A percentile compares a stretch with the other conserved stretches of the same genome.
Conservation (phyloP, 1,140 invertebrate genomes). For the Colletes latitarsis region DNA sequence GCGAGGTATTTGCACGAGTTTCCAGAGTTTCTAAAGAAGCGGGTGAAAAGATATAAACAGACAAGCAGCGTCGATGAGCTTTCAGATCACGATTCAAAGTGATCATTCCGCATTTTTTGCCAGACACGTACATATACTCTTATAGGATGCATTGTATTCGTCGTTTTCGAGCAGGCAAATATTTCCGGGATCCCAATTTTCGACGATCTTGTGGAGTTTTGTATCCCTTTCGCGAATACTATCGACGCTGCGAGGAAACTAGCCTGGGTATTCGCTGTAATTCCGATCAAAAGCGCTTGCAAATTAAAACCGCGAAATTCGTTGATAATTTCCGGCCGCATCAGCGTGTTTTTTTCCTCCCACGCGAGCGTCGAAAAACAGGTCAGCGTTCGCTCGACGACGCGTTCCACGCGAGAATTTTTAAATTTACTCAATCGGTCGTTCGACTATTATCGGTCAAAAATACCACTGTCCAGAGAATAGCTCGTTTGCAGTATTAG, state of each 20-base stretch:
- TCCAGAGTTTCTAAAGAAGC: no score
- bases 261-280: not conserved
- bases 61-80: no score
- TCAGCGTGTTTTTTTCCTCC: not conserved
- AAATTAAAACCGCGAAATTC: not conserved
- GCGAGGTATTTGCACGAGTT: no score
- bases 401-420: not conserved
- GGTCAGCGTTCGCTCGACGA: not conserved
- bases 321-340: not conserved
- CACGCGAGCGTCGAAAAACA: not conserved
- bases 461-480: not conserved
- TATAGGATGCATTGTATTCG: no score
- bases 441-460: not conserved
- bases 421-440: not conserved
- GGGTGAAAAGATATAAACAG: no score
- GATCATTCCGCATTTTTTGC: no score
- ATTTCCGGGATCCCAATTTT: not conserved
- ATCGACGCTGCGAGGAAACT: not conserved
- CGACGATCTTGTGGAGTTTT: not conserved
- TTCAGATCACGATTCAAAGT: no score
- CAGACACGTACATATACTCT: no score
- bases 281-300: not conserved
- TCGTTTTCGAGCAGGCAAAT: not conserved
- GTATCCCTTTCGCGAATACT: not conserved
- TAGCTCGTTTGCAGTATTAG: not conserved